These are phyloP conservation scores for Spialia ferax DNA, from an alignment of 2,888 invertebrate genomes.

Conservation along the genomic window DNA sequence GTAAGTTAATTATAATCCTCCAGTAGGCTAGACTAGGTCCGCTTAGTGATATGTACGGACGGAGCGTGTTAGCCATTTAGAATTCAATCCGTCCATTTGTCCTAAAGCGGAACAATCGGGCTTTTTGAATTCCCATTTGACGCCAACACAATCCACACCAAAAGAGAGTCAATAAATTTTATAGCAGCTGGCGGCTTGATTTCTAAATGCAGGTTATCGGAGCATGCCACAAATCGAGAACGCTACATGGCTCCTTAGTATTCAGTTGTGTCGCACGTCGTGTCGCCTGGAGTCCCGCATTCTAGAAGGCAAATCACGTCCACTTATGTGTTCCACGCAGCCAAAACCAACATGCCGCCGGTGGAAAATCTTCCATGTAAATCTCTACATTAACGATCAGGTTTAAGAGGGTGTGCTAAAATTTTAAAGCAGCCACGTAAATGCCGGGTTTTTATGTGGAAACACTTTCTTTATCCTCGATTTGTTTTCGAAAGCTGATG, in stretches of 20 bases:
- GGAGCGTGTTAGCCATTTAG: constrained; percentile 50
- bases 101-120: constrained; percentile 56
- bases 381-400: constrained; percentile 83
- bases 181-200: constrained; percentile 78
- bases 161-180: constrained; percentile 82
- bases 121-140: constrained; percentile 66
- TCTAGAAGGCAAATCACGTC: constrained; percentile 80
- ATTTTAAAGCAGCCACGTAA: constrained; percentile 59
- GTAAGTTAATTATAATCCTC: constrained; percentile 49
- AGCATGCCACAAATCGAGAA: constrained; percentile 82
- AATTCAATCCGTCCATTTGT: constrained; percentile 63
- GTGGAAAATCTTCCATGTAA: constrained; percentile 83
- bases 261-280: constrained; percentile 70
- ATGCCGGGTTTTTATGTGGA: constrained; percentile 14
- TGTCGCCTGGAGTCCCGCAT: constrained; percentile 75
- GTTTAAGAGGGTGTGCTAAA: constrained; percentile 78
- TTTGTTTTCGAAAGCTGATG: not conserved
- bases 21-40: constrained; percentile 41
- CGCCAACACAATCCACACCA: constrained; percentile 64
- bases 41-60: constrained; percentile 29
- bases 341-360: constrained; percentile 66
- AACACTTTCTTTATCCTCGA: constrained; percentile 10
- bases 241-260: constrained; percentile 82
- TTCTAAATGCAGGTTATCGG: constrained; percentile 86
- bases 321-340: constrained; percentile 81